Conservation (phyloP, 2,113 vertebrate species). For the Gobiocypris rarus region DNA sequence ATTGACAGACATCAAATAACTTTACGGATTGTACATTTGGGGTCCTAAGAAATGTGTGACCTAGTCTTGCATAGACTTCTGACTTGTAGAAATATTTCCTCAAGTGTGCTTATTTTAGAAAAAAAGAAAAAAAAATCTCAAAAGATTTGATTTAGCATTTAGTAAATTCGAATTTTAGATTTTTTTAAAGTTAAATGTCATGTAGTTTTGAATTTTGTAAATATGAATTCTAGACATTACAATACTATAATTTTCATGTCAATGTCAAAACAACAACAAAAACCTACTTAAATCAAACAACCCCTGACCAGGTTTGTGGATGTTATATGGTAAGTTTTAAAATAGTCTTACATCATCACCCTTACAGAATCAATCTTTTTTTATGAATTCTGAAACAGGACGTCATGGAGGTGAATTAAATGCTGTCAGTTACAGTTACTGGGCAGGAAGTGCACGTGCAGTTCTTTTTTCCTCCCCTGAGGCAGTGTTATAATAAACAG, state of each 20-base stretch:
- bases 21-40: neutral
- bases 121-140: neutral
- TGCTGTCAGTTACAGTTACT: conserved; percentile 10
- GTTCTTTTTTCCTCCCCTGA: neutral
- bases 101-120: neutral
- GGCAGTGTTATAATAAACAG: conserved; percentile 27
- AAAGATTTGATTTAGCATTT: neutral
- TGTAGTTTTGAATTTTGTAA: too few species aligned
- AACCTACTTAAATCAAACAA: too few species aligned
- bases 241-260: too few species aligned
- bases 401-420: neutral
- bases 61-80: neutral
- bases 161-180: too few species aligned
- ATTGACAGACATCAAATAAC: neutral
- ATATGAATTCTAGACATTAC: too few species aligned
- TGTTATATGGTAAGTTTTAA: neutral
- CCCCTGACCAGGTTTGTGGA: neutral
- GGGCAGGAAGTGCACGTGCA: conserved; percentile 3
- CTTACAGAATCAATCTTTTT: neutral
- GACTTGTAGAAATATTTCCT: neutral
- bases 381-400: neutral
- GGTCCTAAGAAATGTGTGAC: neutral
- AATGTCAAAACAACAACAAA: too few species aligned
- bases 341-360: neutral
- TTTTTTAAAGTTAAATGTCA: neutral